Base-by-base conservation (phyloP, 2,113 vertebrate species). In the Chaetodon auriga region DNA sequence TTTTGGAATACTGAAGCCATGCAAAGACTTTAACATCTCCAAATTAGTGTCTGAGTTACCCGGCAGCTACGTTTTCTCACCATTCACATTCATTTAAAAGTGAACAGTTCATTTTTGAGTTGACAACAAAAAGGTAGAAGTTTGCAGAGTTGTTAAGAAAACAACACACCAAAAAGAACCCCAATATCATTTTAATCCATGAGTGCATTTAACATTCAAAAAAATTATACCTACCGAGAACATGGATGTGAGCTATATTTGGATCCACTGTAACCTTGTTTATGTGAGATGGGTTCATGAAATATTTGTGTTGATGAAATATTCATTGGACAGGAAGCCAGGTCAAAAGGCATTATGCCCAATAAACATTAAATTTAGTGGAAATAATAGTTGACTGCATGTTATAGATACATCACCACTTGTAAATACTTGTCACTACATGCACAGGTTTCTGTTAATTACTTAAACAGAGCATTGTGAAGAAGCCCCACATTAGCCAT, bases 301-400 rank as follows among this genome's bases (percentile, higher is more conserved):
- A 90, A 90, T 93, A 93, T 93, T 92, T 82, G 86, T 87, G 88
- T 84, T 71, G 82, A 94, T 94, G 46, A 93, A 94, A 92, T 89
- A 94, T 94, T 92, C 72, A 94, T 87, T 83, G 78, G 88, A 88
- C 90, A 92, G 80, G 71, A 87, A 86, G 85, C 81, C 87, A 84
- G 86, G 91, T 94, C 92, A 91, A 78, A 90, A 90, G 89, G 78
- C 87, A 80, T 87, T 85, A 87, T 90, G 91, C 83, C 82, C 85
- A 82, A 89, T 90, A 91, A 94, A 93, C 91, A 89, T 89, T 86
- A 89, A 87, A 92, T 92, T 87, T 89, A 90, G 88, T 90, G 89
- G 88, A 90, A 91, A 89, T 82, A 90, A 93, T 82, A 90, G 86
- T 30, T 79, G 87, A 90, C 87, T 89, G 82, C 89, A 92, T 89